Percentiles rank a stretch among this genome's conserved stretches.
Conservation (phyloP, 2,113 vertebrate genomes). For the Ophiodon elongatus region DNA sequence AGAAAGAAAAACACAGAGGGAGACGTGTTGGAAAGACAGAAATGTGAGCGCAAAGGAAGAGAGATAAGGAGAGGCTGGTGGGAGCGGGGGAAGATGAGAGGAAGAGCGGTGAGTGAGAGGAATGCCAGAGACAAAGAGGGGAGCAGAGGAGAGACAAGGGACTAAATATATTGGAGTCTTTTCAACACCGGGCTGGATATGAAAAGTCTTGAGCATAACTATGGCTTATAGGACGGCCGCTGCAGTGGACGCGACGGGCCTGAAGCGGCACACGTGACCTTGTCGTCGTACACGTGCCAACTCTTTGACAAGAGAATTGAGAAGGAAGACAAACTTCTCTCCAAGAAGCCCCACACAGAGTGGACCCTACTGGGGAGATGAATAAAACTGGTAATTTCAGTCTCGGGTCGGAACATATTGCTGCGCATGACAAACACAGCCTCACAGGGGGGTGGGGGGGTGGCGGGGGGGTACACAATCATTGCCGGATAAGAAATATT, state of each 20-base stretch:
- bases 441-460: constrained; percentile 21
- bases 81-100: constrained; percentile 65
- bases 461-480: no score
- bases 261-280: constrained; percentile 17
- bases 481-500: constrained; percentile 42
- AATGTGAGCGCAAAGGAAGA: constrained; percentile 66
- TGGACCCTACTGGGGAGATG: constrained; percentile 16
- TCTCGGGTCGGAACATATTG: constrained; percentile 31
- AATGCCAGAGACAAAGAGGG: constrained; percentile 69
- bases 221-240: constrained; percentile 15
- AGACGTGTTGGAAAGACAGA: constrained; percentile 68
- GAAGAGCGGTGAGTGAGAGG: constrained; percentile 71
- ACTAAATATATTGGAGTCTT: constrained; percentile 63
- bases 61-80: constrained; percentile 71
- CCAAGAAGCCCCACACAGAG: constrained; percentile 10
- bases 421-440: constrained; percentile 22
- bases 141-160: constrained; percentile 36
- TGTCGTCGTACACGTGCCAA: neutral
- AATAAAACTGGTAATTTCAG: constrained; percentile 38
- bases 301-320: constrained; percentile 23
- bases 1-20: constrained; percentile 65
- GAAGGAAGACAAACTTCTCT: constrained; percentile 21
- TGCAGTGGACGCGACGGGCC: constrained; percentile 4
- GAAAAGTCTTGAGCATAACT: constrained; percentile 21
- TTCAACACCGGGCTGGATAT: constrained; percentile 34